These are phyloP conservation scores for Oryzias javanicus DNA, from an alignment of 2,113 vertebrate species.

Conservation along the genomic window DNA sequence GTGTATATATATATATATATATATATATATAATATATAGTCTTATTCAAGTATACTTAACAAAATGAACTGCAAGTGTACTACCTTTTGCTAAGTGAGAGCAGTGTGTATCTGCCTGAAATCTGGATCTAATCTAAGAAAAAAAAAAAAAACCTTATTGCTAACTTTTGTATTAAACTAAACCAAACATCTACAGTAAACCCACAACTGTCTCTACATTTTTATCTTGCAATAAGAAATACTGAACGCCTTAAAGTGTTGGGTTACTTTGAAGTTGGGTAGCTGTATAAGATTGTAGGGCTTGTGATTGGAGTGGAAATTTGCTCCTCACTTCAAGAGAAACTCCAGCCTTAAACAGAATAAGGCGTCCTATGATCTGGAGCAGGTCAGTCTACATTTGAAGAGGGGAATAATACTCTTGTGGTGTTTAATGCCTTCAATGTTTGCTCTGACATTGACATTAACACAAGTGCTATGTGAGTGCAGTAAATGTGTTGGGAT, in stretches of 20 bases:
- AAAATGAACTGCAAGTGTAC: too few relatives aligned
- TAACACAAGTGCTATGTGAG: background rate
- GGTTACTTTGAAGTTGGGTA: constrained; percentile 48
- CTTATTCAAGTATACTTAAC: too few relatives aligned
- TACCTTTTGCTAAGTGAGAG: too few relatives aligned
- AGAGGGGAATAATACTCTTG: constrained; percentile 32
- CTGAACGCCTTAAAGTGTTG: constrained; percentile 12
- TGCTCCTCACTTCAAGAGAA: constrained; percentile 47
- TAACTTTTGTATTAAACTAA: background rate
- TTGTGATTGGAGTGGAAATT: constrained; percentile 41
- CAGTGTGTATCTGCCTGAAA: background rate
- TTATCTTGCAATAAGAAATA: constrained; percentile 19
- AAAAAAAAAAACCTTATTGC: background rate
- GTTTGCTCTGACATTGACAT: constrained; percentile 16
- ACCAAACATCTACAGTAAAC: background rate
- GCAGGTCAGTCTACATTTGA: constrained; percentile 37
- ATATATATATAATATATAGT: too few relatives aligned
- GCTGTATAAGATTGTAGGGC: constrained; percentile 41
- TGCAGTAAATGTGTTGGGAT: background rate
- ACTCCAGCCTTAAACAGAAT: constrained; percentile 54
- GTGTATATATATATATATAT: too few relatives aligned
- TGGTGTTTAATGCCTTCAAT: constrained; percentile 13
- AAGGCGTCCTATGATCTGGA: constrained; percentile 46
- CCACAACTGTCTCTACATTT: constrained; percentile 16
- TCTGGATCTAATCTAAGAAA: background rate